Percentiles rank a stretch among this genome's conserved stretches.
Conservation (phyloP, 2,113 vertebrate genomes). For the Pungitius pungitius region DNA sequence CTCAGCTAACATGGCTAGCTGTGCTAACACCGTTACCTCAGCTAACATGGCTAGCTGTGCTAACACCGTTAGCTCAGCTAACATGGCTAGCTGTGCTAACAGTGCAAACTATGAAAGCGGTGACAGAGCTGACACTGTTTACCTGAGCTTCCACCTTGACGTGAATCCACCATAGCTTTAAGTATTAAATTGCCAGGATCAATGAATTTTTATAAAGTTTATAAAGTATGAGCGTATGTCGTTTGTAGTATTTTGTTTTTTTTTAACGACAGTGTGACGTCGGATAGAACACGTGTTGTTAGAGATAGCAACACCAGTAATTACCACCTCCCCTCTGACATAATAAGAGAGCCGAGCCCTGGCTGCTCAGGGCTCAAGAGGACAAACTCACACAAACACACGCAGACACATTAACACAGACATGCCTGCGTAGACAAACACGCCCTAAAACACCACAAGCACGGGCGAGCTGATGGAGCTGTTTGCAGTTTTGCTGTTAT, state of each 20-base stretch:
- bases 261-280: conserved; percentile 2
- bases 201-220: not conserved
- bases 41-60: not conserved
- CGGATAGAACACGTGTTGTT: conserved; percentile 17
- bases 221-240: not conserved
- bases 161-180: not conserved
- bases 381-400: not conserved
- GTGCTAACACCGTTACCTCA: no score
- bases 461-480: conserved; percentile 25
- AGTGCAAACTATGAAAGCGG: not conserved
- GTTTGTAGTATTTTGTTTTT: not conserved
- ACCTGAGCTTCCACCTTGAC: not conserved
- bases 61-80: not conserved
- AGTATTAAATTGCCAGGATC: not conserved
- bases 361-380: not conserved
- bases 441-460: conserved; percentile 45
- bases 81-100: not conserved
- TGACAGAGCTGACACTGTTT: not conserved
- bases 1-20: not conserved
- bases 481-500: conserved; percentile 57
- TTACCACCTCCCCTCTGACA: conserved; percentile 47
- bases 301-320: conserved; percentile 42
- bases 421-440: conserved; percentile 39
- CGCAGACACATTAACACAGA: conserved; percentile 18
- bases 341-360: conserved; percentile 38